Evolutionary conservation across 92 coral and sea anemone genomes (phyloP), one percentile per base, ranked within the genome.

Genomic region (Palythoa caribaeorum): DNA sequence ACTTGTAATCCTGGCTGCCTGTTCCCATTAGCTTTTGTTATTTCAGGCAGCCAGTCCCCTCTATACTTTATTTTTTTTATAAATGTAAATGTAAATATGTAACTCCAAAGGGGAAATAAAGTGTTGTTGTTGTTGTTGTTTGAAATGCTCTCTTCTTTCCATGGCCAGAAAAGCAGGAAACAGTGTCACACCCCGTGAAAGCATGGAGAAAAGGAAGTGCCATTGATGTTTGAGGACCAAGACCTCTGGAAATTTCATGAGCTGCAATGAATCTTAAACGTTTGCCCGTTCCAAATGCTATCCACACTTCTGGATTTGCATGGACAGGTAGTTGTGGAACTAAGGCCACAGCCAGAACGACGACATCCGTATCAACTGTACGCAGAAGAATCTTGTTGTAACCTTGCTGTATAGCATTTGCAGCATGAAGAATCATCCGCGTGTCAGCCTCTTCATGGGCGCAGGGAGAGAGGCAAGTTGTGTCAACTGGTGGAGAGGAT

Each of bases 101-200:
- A n/a, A n/a, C n/a, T n/a, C n/a, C n/a, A n/a, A n/a, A n/a, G n/a
- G n/a, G n/a, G n/a, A n/a, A n/a, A n/a, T n/a, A n/a, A n/a, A n/a
- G n/a, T n/a, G n/a, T n/a, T n/a, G n/a, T n/a, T n/a, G n/a, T n/a
- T n/a, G n/a, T n/a, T n/a, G n/a, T n/a, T 21, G 92, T 79, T 48
- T 65, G 63, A 83, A 80, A 73, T 71, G 95, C 92, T 14, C 93
- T 88, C 87, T 87, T 90, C 63, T 90, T 93, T 17, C 90, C 90
- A 73, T 65, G 73, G 12, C 93, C 88, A 48, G 84, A 78, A 62
- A 93, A 93, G 35, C 71, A 84, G 11, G 90, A 93, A 39, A 93
- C 95, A 13, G 92, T 93, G 71, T 93, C 93, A 66, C 93, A 93
- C 35, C 93, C 93, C 19, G 96, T 93, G 81, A 93, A 90, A 35